Conservation (phyloP, 2,797 vertebrate genomes). For the Paratrypauchen microcephalus region DNA sequence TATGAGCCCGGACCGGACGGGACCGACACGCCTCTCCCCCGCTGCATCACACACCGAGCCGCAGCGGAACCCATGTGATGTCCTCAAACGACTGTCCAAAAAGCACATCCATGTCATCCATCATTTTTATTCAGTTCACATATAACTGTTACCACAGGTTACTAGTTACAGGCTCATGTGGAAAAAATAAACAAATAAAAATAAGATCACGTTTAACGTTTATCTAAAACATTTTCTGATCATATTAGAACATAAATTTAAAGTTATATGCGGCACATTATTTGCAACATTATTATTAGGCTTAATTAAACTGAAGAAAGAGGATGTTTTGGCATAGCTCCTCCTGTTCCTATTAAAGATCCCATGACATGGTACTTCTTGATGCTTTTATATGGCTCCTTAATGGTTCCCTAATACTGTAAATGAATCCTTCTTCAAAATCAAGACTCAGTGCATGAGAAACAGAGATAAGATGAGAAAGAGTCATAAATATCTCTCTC, state of each 20-base stretch:
- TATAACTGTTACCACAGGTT: neutral
- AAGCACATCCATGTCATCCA: neutral
- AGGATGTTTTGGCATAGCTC: too few relatives aligned
- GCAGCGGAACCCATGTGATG: slow-evolving; percentile 34
- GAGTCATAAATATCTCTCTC: too few relatives aligned
- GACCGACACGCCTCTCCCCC: slow-evolving; percentile 63
- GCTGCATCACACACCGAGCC: slow-evolving; percentile 49
- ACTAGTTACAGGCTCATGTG: too few relatives aligned
- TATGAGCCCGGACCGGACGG: slow-evolving; percentile 37
- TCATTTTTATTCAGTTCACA: neutral
- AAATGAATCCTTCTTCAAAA: too few relatives aligned
- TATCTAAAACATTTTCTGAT: neutral
- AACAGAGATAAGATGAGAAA: too few relatives aligned
- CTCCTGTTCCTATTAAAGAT: too few relatives aligned
- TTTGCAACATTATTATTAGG: neutral
- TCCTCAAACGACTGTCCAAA: slow-evolving; percentile 36
- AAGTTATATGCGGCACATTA: neutral
- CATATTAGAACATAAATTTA: neutral
- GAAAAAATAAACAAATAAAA: too few relatives aligned
- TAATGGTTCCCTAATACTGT: too few relatives aligned
- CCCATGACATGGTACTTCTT: too few relatives aligned
- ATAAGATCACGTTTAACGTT: neutral
- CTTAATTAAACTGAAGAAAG: neutral
- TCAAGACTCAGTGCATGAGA: too few relatives aligned
- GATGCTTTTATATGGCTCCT: too few relatives aligned